A percentile compares a stretch with the other conserved stretches of the same genome.
phyloP scores from a whole-genome alignment of 2,113 vertebrate species.

The Sturnus vulgaris region DNA sequence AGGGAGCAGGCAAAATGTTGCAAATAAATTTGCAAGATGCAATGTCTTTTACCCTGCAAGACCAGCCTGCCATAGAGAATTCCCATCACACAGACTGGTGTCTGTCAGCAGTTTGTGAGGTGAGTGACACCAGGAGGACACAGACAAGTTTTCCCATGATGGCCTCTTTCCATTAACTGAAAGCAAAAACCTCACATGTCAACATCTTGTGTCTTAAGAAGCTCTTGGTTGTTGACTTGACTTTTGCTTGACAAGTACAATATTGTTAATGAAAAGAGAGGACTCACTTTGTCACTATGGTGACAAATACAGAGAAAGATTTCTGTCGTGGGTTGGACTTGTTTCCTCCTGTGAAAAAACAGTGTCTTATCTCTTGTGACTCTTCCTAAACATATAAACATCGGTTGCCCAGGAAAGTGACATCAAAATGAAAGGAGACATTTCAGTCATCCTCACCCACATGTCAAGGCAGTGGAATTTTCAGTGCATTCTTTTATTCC shows the following conservation, averaged over 20 bases:
- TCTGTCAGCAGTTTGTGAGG: background rate
- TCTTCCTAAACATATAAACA: background rate
- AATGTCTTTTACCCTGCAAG: background rate
- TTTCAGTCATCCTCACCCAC: background rate
- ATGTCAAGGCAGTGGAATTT: background rate
- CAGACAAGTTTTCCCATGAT: background rate
- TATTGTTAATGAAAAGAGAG: background rate
- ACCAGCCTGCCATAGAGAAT: background rate
- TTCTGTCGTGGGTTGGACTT: background rate
- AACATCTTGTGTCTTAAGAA: background rate
- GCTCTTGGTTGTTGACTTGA: background rate
- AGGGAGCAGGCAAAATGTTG: background rate
- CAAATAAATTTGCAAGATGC: background rate
- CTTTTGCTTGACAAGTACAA: background rate
- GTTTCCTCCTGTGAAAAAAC: background rate
- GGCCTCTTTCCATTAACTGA: background rate
- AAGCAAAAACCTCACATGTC: background rate
- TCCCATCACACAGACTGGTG: background rate
- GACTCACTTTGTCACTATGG: background rate
- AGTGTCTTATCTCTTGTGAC: background rate
- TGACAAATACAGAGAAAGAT: background rate
- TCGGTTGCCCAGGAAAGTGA: background rate
- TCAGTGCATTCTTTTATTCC: background rate
- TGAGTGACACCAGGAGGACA: background rate
- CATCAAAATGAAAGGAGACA: background rate